Base-by-base conservation (phyloP, 2,797 vertebrate genomes). In the Cetoscarus ocellatus region DNA sequence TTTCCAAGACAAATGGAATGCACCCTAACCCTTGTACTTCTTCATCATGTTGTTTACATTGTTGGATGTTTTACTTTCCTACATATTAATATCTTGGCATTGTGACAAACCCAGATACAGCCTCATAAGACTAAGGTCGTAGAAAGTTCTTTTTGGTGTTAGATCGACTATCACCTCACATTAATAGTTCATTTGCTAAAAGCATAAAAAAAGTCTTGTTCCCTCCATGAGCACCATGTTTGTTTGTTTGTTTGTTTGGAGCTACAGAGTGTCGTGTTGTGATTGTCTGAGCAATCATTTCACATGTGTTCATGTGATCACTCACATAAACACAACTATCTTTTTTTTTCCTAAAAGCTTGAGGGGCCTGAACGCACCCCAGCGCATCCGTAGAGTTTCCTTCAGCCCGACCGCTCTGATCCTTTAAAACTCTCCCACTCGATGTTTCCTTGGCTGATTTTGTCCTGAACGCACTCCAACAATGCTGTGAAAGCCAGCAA, bases 161-260 rank as follows among this genome's bases (percentile, higher is more conserved):
- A 43, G 55, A 66, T 53, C 1, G 19, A 69, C 73, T 36, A 15
- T 65, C 17, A 27, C 48, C 50, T 59, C 40, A 64, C 52, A 62
- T 77, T 27, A 76, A 79, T 34, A 77, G 52, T 69, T 70, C 75
- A 38, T 68, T 60, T 70, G 70, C 53, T 87, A 88, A 90, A 96
- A 96, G 94, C 94, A 94, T 95, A 47, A 68, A 27, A n/a, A 80
- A 91, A 96, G 96, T 95, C 94, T 95, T 96, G 96, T 98, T 97
- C 96, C 96, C 96, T 66, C 93, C 86, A 0, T 85, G 70, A 89
- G 89, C 91, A 91, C 91, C 89, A 66, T 86, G 81, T 83, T 14
- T 69, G 36, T 55, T 61, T 80, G 55, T 87, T 64, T 53, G 27
- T 82, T 56, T 80, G 34, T 82, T 56, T 80, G 86, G 54, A 82